Conservation (phyloP, 2,113 vertebrate genomes). For the Progne subis region DNA sequence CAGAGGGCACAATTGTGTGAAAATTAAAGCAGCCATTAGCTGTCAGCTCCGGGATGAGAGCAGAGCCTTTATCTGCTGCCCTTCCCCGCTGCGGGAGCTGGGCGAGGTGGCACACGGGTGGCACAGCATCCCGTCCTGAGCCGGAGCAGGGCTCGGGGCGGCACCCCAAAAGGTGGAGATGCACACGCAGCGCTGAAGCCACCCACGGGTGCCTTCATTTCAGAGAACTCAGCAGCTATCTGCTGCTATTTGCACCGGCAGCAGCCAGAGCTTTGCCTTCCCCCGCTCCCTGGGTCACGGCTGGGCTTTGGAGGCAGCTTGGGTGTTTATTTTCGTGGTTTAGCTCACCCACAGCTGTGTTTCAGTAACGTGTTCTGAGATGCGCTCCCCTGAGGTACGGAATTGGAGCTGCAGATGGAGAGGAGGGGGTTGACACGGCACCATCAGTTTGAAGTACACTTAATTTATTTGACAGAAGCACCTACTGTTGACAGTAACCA, state of each 20-base stretch:
- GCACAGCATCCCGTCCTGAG: background rate
- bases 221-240: background rate
- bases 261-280: background rate
- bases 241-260: accelerated
- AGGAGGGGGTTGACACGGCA: background rate
- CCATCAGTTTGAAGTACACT: background rate
- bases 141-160: background rate
- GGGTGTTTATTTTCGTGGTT: background rate
- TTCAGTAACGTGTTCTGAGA: background rate
- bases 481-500: background rate
- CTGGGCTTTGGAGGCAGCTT: background rate
- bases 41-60: background rate
- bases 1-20: background rate
- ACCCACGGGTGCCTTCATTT: no score
- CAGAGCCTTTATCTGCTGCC: background rate
- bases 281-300: background rate
- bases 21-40: background rate
- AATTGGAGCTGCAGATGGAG: background rate
- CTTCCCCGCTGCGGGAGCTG: background rate
- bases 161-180: background rate
- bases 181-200: no score
- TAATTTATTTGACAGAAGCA: slow-evolving; percentile 26
- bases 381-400: background rate
- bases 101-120: background rate
- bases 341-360: background rate